Percentiles rank a stretch among this genome's conserved stretches.
These are phyloP conservation scores for Catalaphyllia jardinei DNA, from an alignment of 64 coral and sea anemone genomes.

Conservation along the genomic window DNA sequence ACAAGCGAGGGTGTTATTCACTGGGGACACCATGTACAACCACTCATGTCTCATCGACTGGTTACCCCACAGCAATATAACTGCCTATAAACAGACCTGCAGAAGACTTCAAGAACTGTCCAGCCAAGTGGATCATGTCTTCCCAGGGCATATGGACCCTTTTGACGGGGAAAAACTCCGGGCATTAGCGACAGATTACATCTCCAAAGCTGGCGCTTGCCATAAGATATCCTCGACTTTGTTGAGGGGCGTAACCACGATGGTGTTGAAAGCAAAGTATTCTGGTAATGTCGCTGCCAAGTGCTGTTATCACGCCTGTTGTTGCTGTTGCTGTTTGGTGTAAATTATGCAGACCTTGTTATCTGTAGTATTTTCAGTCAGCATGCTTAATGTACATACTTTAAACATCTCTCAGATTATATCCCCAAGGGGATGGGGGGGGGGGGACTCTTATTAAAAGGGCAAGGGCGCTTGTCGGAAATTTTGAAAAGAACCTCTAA, in stretches of 20 bases:
- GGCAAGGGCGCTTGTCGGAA: too few relatives aligned
- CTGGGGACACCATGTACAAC: conserved; percentile 68
- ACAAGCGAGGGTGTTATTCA: conserved; percentile 56
- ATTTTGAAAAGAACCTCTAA: too few relatives aligned
- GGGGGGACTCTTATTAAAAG: too few relatives aligned
- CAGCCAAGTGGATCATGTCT: conserved; percentile 55
- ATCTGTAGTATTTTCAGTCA: too few relatives aligned
- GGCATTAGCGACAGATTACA: conserved; percentile 59
- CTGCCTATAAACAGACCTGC: conserved; percentile 60
- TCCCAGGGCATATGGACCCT: conserved; percentile 56
- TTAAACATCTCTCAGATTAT: too few relatives aligned
- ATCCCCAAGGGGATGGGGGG: too few relatives aligned
- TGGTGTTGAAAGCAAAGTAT: conserved; percentile 64
- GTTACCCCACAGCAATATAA: conserved; percentile 69
- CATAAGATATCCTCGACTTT: conserved; percentile 34
- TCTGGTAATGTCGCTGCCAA: conserved; percentile 61
- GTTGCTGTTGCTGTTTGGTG: conserved; percentile 62
- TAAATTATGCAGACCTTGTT: neutral
- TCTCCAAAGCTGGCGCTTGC: conserved; percentile 37
- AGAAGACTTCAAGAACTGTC: conserved; percentile 55
- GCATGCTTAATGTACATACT: too few relatives aligned
- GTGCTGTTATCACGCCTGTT: conserved; percentile 73
- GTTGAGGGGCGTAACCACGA: conserved; percentile 20
- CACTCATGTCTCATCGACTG: conserved; percentile 64
- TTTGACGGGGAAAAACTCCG: conserved; percentile 57